Evolutionary conservation across 2,888 invertebrate species (phyloP).

Genomic region (Ectropis crepuscularia): DNA sequence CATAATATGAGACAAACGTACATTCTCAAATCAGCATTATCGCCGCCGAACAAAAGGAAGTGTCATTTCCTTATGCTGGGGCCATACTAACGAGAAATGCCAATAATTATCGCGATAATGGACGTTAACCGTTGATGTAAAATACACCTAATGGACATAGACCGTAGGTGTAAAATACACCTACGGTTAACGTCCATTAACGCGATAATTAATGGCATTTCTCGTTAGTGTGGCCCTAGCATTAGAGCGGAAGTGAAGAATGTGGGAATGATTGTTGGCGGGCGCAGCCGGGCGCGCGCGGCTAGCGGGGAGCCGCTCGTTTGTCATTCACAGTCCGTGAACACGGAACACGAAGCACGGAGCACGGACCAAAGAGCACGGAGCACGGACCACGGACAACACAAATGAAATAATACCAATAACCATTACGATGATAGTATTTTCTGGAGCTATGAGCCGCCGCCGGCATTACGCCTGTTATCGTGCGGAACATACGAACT

Average conservation of each 20-base stretch:
- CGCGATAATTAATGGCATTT: too few species aligned
- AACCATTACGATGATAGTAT: too few species aligned
- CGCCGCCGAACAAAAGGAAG: slow-evolving; percentile 20
- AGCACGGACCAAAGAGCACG: too few species aligned
- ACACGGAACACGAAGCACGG: slow-evolving; percentile 14
- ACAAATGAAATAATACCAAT: slow-evolving; percentile 2
- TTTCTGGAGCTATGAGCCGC: neutral
- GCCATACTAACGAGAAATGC: too few species aligned
- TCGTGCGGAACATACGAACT: neutral
- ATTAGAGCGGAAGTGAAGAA: slow-evolving; percentile 17
- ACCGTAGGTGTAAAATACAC: too few species aligned
- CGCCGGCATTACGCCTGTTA: neutral
- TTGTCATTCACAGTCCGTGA: slow-evolving; percentile 35
- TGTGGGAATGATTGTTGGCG: slow-evolving; percentile 22
- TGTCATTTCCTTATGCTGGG: slow-evolving; percentile 26
- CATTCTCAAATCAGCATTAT: slow-evolving; percentile 8
- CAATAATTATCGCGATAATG: too few species aligned
- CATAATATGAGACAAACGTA: neutral
- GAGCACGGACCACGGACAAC: neutral
- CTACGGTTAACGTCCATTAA: too few species aligned
- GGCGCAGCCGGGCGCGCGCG: neutral
- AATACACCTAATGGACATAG: too few species aligned
- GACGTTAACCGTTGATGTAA: too few species aligned
- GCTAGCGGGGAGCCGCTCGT: slow-evolving; percentile 32
- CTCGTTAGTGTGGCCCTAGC: too few species aligned